Evolutionary conservation across 2,797 vertebrate genomes (phyloP).

Genomic region (Petrocephalus schoutedeni): DNA sequence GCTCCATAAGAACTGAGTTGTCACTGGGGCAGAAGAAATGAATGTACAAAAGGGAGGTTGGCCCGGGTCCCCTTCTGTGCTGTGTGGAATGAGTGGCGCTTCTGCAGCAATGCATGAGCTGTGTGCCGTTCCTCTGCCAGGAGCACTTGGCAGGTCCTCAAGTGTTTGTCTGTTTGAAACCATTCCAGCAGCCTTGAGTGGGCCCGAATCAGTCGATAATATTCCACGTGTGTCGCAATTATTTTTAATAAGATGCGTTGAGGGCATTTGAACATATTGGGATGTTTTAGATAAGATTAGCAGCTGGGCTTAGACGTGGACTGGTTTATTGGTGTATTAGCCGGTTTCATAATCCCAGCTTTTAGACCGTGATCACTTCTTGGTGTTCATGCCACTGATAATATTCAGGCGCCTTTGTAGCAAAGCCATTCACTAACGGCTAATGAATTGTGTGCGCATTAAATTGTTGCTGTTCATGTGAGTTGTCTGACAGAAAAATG

Average conservation of each 20-base stretch:
- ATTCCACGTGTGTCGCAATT: not conserved
- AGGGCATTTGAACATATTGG: not conserved
- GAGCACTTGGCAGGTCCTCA: not conserved
- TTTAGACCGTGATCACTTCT: not conserved
- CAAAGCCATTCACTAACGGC: not conserved
- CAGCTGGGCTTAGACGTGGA: not conserved
- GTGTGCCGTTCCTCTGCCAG: not conserved
- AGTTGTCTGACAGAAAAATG: not conserved
- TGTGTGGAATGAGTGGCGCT: not conserved
- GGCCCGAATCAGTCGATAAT: not conserved
- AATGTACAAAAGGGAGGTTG: not conserved
- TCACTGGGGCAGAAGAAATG: conserved; percentile 6
- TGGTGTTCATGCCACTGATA: not conserved
- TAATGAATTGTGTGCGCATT: not conserved
- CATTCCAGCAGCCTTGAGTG: conserved; percentile 2
- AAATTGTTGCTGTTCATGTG: not conserved
- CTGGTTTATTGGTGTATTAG: not conserved
- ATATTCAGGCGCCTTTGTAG: not conserved
- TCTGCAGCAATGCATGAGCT: not conserved
- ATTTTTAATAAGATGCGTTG: not conserved
- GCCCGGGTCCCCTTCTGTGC: not conserved
- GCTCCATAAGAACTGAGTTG: not conserved
- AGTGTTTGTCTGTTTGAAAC: not conserved
- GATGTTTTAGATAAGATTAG: conserved; percentile 12
- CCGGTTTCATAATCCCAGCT: not conserved